These are phyloP conservation scores for Lithophane ornitopus DNA, from an alignment of 2,888 invertebrate genomes.

Conservation along the genomic window DNA sequence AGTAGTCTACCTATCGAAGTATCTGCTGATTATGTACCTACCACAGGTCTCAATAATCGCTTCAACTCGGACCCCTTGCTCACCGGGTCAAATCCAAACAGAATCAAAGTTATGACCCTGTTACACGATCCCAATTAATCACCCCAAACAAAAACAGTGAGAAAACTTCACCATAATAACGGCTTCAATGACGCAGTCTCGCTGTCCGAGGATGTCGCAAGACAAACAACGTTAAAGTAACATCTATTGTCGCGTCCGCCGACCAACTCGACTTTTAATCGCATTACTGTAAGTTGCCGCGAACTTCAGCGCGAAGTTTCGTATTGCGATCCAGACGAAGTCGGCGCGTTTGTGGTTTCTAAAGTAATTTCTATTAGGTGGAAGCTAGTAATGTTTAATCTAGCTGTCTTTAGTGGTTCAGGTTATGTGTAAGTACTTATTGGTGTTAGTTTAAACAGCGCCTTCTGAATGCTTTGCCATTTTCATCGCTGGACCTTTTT, in stretches of 20 bases:
- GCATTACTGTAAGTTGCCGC: slow-evolving; percentile 76
- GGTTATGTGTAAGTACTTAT: background rate
- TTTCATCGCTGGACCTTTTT: background rate
- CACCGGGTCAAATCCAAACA: slow-evolving; percentile 27
- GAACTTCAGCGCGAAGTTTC: slow-evolving; percentile 71
- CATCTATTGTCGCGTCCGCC: slow-evolving; percentile 77
- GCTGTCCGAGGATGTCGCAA: slow-evolving; percentile 60
- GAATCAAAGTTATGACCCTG: slow-evolving; percentile 32
- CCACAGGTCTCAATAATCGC: background rate
- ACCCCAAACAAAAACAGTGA: slow-evolving; percentile 56
- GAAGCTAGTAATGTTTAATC: slow-evolving; percentile 62
- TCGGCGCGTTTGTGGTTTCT: slow-evolving; percentile 58
- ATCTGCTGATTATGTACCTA: background rate
- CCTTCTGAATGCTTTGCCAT: background rate
- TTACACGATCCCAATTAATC: slow-evolving; percentile 59
- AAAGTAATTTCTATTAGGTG: slow-evolving; percentile 66
- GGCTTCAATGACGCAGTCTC: slow-evolving; percentile 60
- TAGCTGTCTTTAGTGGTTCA: slow-evolving; percentile 45
- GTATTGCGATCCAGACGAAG: slow-evolving; percentile 61
- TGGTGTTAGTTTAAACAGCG: background rate
- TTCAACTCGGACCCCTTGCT: background rate
- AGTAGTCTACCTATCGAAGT: background rate
- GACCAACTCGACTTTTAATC: slow-evolving; percentile 80
- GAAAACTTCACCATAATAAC: slow-evolving; percentile 62
- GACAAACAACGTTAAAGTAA: slow-evolving; percentile 81